Percentiles rank a stretch among this genome's conserved stretches.
Evolutionary conservation across 2,888 invertebrate species (phyloP).

Genomic region (Eupithecia inturbata): DNA sequence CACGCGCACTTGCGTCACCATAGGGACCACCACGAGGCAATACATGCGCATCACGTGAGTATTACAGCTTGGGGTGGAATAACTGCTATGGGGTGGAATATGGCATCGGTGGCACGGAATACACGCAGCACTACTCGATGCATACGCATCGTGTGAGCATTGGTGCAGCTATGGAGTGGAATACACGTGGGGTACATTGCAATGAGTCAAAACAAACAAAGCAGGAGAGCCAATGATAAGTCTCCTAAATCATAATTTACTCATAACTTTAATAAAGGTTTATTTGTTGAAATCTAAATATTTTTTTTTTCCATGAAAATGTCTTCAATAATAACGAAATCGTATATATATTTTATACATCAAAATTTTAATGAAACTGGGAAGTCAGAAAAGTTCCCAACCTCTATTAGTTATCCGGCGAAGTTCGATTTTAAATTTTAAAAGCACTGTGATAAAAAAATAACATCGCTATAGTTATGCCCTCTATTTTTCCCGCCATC

Average conservation of each 20-base stretch:
- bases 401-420: neutral
- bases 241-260: too few relatives aligned
- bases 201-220: too few relatives aligned
- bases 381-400: neutral
- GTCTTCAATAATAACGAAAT: too few relatives aligned
- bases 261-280: too few relatives aligned
- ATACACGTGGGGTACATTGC: neutral
- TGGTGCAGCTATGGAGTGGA: neutral
- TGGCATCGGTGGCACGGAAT: neutral
- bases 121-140: neutral
- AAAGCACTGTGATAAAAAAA: conserved; percentile 8
- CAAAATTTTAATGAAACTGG: too few relatives aligned
- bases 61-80: neutral
- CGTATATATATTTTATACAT: too few relatives aligned
- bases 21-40: conserved; percentile 76
- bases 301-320: too few relatives aligned
- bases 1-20: conserved; percentile 77
- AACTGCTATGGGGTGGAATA: neutral
- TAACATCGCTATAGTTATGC: neutral
- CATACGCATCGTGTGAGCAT: neutral
- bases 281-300: too few relatives aligned
- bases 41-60: conserved; percentile 79
- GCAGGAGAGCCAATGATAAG: too few relatives aligned
- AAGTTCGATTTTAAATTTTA: conserved; percentile 26
- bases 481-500: conserved; percentile 17